Conservation (phyloP, 2,113 vertebrate genomes). For the Sprattus sprattus region DNA sequence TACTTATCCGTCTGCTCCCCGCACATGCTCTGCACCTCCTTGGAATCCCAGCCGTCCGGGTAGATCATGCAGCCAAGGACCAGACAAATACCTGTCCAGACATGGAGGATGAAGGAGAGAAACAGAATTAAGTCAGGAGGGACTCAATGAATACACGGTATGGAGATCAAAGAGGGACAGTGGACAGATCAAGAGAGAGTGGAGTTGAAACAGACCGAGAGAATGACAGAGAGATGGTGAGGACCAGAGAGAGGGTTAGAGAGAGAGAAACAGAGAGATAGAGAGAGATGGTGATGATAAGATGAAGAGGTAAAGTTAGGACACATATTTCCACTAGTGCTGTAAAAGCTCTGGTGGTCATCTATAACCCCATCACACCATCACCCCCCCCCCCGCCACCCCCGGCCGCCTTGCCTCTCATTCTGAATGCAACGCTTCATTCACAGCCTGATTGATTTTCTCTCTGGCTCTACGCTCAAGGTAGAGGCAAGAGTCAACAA, state of each 20-base stretch:
- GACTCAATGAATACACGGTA: no score
- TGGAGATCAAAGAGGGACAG: no score
- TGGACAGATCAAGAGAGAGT: no score
- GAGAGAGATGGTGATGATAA: not conserved
- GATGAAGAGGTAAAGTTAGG: not conserved
- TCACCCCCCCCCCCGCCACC: not conserved
- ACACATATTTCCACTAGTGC: not conserved
- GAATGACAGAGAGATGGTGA: not conserved
- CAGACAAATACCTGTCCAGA: slow-evolving; percentile 70
- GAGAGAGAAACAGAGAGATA: slow-evolving; percentile 20
- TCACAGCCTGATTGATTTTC: slow-evolving; percentile 30
- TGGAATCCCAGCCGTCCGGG: slow-evolving; percentile 94
- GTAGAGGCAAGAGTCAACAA: not conserved
- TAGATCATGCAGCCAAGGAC: slow-evolving; percentile 96
- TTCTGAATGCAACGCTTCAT: not conserved
- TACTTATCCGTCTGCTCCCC: slow-evolving; percentile 97
- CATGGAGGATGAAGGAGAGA: not conserved
- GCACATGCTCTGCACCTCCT: slow-evolving; percentile 90
- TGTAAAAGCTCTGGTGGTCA: not conserved
- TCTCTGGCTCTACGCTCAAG: not conserved
- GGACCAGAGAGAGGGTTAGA: not conserved
- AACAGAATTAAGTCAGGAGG: not conserved
- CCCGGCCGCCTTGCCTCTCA: slow-evolving; percentile 4
- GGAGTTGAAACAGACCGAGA: not conserved
- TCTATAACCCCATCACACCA: no score